Evolutionary conservation across 2,888 invertebrate genomes (phyloP).

Genomic region (Drosophila rubida): DNA sequence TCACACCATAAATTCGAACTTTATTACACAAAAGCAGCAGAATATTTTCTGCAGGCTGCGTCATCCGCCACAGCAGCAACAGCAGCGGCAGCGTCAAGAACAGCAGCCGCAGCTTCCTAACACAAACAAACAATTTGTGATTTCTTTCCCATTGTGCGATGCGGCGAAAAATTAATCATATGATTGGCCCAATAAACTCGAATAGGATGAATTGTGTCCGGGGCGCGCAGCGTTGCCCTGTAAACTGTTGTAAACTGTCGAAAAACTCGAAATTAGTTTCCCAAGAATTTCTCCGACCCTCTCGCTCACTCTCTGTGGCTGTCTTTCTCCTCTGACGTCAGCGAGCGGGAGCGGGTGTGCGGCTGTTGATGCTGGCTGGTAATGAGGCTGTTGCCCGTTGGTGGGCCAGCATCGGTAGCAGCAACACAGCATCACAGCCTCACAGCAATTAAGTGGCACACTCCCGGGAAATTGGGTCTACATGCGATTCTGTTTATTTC

Average conservation of each 20-base stretch:
- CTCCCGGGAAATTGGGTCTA: conserved; percentile 63
- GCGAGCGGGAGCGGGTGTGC: neutral
- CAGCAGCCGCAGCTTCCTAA: conserved; percentile 26
- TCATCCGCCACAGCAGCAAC: conserved; percentile 38
- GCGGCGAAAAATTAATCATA: conserved; percentile 72
- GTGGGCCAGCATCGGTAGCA: conserved; percentile 22
- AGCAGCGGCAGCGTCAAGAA: neutral
- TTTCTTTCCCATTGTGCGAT: conserved; percentile 33
- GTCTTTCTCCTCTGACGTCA: conserved; percentile 62
- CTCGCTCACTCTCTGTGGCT: too few species aligned
- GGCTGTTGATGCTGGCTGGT: conserved; percentile 13
- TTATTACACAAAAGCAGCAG: conserved; percentile 18
- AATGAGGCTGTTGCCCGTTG: conserved; percentile 44
- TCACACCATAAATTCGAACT: conserved; percentile 22
- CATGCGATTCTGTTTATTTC: conserved; percentile 64
- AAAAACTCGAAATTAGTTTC: conserved; percentile 51
- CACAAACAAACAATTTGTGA: conserved; percentile 35
- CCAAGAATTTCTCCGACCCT: conserved; percentile 33
- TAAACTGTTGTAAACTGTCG: conserved; percentile 63
- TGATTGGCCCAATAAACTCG: conserved; percentile 71
- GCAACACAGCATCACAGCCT: conserved; percentile 11
- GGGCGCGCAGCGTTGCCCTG: conserved; percentile 17
- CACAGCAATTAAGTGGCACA: conserved; percentile 71
- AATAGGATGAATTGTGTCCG: conserved; percentile 16
- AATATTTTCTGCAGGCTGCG: conserved; percentile 42